These are phyloP conservation scores for Ciconia maguari DNA, from an alignment of 2,113 vertebrate species.

Conservation along the genomic window DNA sequence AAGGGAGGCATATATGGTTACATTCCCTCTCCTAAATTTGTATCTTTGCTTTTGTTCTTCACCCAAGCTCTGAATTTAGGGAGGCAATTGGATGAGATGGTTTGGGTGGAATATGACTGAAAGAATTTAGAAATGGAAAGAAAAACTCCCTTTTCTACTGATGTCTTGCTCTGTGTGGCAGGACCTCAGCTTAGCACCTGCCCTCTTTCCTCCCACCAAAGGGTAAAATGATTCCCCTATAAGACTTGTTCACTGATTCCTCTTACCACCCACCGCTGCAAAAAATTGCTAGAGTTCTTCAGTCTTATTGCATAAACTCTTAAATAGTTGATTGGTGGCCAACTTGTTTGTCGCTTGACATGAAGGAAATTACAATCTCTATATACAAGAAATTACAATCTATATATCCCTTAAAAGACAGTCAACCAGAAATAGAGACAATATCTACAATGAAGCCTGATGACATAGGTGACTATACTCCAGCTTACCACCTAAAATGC, in stretches of 20 bases:
- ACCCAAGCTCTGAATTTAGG: background rate
- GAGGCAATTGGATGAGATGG: background rate
- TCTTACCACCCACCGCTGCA: background rate
- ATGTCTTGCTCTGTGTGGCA: background rate
- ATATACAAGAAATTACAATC: too few species aligned
- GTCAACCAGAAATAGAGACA: background rate
- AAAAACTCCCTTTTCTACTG: background rate
- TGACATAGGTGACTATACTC: background rate
- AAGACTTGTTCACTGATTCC: background rate
- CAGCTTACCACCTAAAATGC: background rate
- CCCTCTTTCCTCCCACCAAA: background rate
- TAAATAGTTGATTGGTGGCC: background rate
- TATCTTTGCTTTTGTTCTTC: background rate
- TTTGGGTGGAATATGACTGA: background rate
- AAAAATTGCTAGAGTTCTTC: background rate
- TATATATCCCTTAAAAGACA: background rate
- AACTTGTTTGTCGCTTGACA: background rate
- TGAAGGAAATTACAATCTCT: background rate
- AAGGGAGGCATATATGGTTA: background rate
- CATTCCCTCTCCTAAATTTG: background rate
- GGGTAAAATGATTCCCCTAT: background rate
- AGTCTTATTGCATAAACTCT: background rate
- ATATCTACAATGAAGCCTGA: background rate
- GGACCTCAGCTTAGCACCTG: background rate
- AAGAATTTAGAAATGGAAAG: background rate